A percentile compares a stretch with the other conserved stretches of the same genome.
Conservation (phyloP, 2,797 vertebrate genomes). For the Podarcis lilfordi region DNA sequence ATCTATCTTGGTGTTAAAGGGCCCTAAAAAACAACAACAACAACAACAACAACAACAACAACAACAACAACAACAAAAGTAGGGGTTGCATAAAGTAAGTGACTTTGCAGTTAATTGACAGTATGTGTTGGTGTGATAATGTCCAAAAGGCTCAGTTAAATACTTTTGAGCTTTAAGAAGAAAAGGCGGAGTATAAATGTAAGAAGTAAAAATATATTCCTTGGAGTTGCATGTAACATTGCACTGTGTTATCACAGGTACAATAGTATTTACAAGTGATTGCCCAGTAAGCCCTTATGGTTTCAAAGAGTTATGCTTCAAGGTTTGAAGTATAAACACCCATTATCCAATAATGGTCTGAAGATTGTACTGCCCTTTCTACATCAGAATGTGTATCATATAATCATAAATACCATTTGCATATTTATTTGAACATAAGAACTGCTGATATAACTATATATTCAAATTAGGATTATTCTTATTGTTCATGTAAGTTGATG, state of each 20-base stretch:
- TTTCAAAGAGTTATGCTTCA: too few species aligned
- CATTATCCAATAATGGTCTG: too few species aligned
- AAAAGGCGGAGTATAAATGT: not conserved
- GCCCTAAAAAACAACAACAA: too few species aligned
- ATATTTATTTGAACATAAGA: too few species aligned
- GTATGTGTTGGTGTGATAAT: not conserved
- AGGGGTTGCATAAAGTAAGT: not conserved
- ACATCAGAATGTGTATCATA: too few species aligned
- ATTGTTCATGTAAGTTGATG: too few species aligned
- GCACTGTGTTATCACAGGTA: not conserved
- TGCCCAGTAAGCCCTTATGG: not conserved
- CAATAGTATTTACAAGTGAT: not conserved
- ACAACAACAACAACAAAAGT: not conserved
- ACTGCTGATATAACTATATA: too few species aligned
- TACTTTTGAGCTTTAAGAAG: not conserved
- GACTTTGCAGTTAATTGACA: not conserved
- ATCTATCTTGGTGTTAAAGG: not conserved
- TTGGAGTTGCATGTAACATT: not conserved
- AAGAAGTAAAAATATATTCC: not conserved
- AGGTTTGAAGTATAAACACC: too few species aligned
- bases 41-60: too few species aligned
- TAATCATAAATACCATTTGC: too few species aligned
- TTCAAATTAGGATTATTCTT: too few species aligned
- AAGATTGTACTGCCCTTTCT: too few species aligned
- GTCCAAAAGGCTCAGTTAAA: not conserved